phyloP scores from a whole-genome alignment of 2,113 vertebrate species.

The Callospermophilus lateralis region DNA sequence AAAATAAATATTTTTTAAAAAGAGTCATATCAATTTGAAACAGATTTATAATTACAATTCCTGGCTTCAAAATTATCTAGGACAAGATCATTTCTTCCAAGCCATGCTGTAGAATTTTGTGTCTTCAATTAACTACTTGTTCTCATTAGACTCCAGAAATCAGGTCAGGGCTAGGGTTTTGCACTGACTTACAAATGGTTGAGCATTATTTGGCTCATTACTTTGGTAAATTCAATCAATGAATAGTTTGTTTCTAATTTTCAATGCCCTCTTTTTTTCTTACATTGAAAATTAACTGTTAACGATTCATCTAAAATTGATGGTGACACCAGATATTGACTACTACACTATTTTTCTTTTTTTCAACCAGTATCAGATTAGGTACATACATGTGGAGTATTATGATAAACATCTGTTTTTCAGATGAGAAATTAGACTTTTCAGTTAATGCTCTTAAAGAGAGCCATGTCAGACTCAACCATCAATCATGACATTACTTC shows the following conservation, averaged over 20 bases:
- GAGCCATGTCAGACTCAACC: background rate
- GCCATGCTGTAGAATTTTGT: background rate
- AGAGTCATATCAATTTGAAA: background rate
- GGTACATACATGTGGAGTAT: background rate
- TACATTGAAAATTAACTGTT: conserved; percentile 53
- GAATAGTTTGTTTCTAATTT: conserved; percentile 48
- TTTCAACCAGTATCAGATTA: background rate
- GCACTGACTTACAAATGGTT: background rate
- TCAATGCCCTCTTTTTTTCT: background rate
- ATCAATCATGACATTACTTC: background rate
- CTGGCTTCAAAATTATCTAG: conserved; percentile 56
- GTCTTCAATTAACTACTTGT: background rate
- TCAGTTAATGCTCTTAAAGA: conserved; percentile 31
- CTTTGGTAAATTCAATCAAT: conserved; percentile 38
- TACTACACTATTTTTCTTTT: conserved; percentile 34
- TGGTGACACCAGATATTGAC: conserved; percentile 35
- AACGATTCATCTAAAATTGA: conserved; percentile 60
- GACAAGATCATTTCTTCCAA: conserved; percentile 22
- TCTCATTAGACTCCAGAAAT: background rate
- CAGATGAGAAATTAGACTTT: conserved; percentile 49
- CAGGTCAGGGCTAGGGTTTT: background rate
- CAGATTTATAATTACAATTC: background rate
- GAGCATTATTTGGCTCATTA: background rate
- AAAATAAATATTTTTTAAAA: too few species aligned
- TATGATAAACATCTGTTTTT: conserved; percentile 36